Percentiles rank a stretch among this genome's conserved stretches.
These are phyloP conservation scores for Erebia ligea DNA, from an alignment of 2,888 invertebrate genomes.

Conservation along the genomic window DNA sequence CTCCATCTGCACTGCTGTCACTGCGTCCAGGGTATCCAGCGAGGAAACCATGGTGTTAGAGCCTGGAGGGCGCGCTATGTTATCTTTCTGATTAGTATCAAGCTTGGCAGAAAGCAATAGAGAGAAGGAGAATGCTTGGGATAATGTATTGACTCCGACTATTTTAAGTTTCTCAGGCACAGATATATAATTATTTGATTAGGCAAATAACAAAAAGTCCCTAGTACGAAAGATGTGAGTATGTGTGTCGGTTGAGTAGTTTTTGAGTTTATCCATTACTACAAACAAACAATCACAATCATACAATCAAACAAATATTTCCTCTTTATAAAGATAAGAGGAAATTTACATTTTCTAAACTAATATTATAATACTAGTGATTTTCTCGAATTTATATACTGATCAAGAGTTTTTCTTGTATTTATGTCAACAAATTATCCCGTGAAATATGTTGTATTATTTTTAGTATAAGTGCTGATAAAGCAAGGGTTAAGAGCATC, in stretches of 20 bases:
- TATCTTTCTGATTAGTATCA: conserved; percentile 80
- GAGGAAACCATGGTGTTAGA: conserved; percentile 94
- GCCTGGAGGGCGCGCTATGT: conserved; percentile 83
- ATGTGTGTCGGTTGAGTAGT: too few species aligned
- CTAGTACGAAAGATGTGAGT: too few species aligned
- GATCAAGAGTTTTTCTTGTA: neutral
- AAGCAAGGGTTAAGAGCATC: conserved; percentile 48
- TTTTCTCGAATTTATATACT: neutral
- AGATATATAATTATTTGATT: too few species aligned
- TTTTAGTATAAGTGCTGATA: conserved; percentile 27
- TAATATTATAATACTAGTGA: too few species aligned
- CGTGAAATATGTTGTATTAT: conserved; percentile 4
- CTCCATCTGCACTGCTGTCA: conserved; percentile 78
- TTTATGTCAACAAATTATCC: conserved; percentile 29
- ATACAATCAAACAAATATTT: too few species aligned
- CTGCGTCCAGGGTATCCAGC: conserved; percentile 86
- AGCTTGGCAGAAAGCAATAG: conserved; percentile 65
- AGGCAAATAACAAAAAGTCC: too few species aligned
- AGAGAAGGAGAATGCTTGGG: conserved; percentile 30
- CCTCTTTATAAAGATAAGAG: too few species aligned
- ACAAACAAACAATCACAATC: too few species aligned
- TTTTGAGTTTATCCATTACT: too few species aligned
- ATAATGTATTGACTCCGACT: conserved; percentile 29
- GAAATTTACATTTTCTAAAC: too few species aligned
- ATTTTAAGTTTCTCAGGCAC: neutral